Base-by-base conservation (phyloP, 2,797 vertebrate genomes). In the Muraenolepis orangiensis region DNA sequence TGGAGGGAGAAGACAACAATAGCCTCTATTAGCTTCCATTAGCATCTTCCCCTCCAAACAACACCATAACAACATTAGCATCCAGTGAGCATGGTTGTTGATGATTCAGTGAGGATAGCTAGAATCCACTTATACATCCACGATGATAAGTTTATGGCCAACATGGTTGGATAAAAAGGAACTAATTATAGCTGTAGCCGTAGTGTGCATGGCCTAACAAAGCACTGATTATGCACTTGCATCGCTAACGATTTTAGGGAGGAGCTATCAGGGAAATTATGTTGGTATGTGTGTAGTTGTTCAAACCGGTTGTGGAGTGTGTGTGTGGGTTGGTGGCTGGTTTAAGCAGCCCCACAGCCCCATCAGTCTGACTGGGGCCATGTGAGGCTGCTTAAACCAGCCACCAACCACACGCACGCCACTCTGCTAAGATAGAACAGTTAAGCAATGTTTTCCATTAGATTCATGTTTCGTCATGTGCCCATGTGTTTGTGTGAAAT, bases 1-100 rank as follows among this genome's bases (percentile, higher is more conserved):
- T 99, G 88, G 28, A 80, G 80, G 85, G 13, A 88, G 46, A 92
- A 30, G 16, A 78, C 26, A 78, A 36, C 78, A 36, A 73, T 32
- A 72, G 28, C 75, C 1, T 76, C 34, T 64, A 38, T 42, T 20
- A 72, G 78, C 57, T 81, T 77, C 80, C 32, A 71, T 80, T 76
- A 85, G 78, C 51, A 74, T 74, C 77, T 61, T 68, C 26, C 72
- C 77, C 72, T 74, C 69, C 38, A 61, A 28, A 77, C n/a, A 3
- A 23, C 70, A 75, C 34, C 72, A 71, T 28, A 64, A 71, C 72
- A 74, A 18, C 64, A 64, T 76, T 42, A 70, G 72, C 76, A 73
- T 64, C 28, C 31, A 28, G 66, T 20, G 18, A 66, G 28, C 36
- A 57, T 78, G 72, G 32, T 42, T 13, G 28, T 66, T 67, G 72